Evolutionary conservation across 2,888 invertebrate genomes (phyloP).

Genomic region (Epsilonema sp.): DNA sequence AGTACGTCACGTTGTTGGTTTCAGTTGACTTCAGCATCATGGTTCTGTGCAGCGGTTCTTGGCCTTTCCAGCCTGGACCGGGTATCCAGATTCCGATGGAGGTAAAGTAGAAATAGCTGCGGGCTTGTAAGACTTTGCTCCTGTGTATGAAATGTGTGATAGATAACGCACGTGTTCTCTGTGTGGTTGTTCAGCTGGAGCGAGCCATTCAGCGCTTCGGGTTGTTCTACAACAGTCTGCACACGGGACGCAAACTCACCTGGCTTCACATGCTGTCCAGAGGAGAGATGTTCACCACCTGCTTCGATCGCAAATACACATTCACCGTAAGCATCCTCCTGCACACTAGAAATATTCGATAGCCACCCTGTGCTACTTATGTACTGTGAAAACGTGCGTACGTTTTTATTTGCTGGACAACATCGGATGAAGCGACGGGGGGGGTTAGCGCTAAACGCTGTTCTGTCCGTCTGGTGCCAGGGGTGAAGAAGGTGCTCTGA

Average conservation of each 20-base stretch:
- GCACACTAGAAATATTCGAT: too few species aligned
- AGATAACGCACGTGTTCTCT: constrained; percentile 5
- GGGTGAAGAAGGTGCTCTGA: background rate
- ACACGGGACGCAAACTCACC: constrained; percentile 86
- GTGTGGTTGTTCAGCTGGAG: constrained; percentile 49
- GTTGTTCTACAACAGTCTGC: constrained; percentile 80
- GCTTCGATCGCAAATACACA: constrained; percentile 46
- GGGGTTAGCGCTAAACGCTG: too few species aligned
- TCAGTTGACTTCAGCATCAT: constrained; percentile 66
- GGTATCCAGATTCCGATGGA: constrained; percentile 81
- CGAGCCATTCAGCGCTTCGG: constrained; percentile 82
- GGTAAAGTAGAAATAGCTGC: too few species aligned
- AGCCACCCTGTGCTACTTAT: too few species aligned
- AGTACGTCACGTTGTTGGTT: too few species aligned
- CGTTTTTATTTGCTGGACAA: too few species aligned
- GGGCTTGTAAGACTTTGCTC: too few species aligned
- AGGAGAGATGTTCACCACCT: constrained; percentile 84
- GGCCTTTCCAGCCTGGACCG: constrained; percentile 91
- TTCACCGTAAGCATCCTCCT: background rate
- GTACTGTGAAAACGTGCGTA: too few species aligned
- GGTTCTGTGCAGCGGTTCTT: constrained; percentile 87
- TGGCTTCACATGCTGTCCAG: constrained; percentile 97
- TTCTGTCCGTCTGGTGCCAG: too few species aligned
- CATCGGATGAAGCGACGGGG: too few species aligned
- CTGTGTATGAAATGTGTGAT: background rate